Conservation (phyloP, 1,140 invertebrate genomes). For the Diorhabda sublineata region DNA sequence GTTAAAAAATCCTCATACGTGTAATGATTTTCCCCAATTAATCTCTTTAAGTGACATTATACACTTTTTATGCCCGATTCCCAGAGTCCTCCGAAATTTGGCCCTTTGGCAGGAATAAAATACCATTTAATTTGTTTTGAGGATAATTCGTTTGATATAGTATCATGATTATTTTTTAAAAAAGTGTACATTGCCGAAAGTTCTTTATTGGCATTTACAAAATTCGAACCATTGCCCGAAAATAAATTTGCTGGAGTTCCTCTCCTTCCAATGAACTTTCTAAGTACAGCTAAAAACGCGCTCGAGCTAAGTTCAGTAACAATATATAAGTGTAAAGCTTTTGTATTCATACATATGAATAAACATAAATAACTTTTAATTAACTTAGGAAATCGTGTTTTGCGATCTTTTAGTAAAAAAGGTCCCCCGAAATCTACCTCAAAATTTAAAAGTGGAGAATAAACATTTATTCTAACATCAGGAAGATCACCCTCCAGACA, state of each 20-base stretch:
- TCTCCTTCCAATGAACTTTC: conserved; percentile 31
- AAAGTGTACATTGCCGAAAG: conserved; percentile 6
- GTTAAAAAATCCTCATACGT: no score
- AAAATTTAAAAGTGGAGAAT: conserved; percentile 17
- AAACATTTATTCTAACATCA: neutral
- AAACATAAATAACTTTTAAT: conserved; percentile 19
- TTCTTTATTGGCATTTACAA: conserved; percentile 24
- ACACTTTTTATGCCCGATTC: no score
- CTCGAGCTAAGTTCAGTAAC: conserved; percentile 33
- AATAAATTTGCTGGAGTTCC: conserved; percentile 22
- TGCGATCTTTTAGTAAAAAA: conserved; percentile 16
- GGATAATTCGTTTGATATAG: neutral
- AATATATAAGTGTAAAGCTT: conserved; percentile 44
- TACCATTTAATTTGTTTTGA: conserved; percentile 37
- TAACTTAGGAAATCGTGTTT: conserved; percentile 15
- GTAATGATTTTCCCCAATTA: no score
- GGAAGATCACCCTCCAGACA: conserved; percentile 17
- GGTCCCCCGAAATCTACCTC: conserved; percentile 12
- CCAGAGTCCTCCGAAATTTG: no score
- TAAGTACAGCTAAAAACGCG: conserved; percentile 33
- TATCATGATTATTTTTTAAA: neutral
- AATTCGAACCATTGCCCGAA: conserved; percentile 7
- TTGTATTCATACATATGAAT: conserved; percentile 24
- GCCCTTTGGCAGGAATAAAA: conserved; percentile 38
- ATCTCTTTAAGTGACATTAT: no score